Conservation (phyloP, 2,888 invertebrate species). For the Papilio elwesi region DNA sequence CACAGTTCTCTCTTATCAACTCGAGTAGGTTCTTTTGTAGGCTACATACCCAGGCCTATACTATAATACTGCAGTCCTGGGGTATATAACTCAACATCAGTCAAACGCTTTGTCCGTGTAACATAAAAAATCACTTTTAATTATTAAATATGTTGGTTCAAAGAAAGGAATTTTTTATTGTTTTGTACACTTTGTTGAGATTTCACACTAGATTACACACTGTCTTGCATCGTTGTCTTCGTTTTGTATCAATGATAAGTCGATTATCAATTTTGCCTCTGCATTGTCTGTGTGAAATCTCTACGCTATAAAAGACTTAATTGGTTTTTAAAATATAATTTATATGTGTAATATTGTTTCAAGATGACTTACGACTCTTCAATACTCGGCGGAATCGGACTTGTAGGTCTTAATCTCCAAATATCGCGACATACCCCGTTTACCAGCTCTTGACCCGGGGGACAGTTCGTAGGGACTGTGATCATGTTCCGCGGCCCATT, state of each 20-base stretch:
- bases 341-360: neutral
- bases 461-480: constrained; percentile 52
- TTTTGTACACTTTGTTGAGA: neutral
- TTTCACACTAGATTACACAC: neutral
- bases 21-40: too few relatives aligned
- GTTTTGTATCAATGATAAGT: constrained; percentile 12
- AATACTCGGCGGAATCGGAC: constrained; percentile 22
- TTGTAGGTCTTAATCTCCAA: constrained; percentile 45
- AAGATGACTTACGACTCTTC: constrained; percentile 39
- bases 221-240: neutral
- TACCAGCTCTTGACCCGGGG: constrained; percentile 47
- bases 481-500: constrained; percentile 43
- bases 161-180: too few relatives aligned
- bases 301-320: neutral
- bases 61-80: too few relatives aligned
- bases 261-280: constrained; percentile 3
- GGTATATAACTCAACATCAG: too few relatives aligned
- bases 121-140: too few relatives aligned
- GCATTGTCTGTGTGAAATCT: constrained; percentile 1
- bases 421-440: constrained; percentile 58
- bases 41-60: too few relatives aligned
- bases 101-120: too few relatives aligned
- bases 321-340: neutral
- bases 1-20: too few relatives aligned
- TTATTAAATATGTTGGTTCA: too few relatives aligned